Conservation (phyloP, 2,113 vertebrate species). For the Notothenia coriiceps region DNA sequence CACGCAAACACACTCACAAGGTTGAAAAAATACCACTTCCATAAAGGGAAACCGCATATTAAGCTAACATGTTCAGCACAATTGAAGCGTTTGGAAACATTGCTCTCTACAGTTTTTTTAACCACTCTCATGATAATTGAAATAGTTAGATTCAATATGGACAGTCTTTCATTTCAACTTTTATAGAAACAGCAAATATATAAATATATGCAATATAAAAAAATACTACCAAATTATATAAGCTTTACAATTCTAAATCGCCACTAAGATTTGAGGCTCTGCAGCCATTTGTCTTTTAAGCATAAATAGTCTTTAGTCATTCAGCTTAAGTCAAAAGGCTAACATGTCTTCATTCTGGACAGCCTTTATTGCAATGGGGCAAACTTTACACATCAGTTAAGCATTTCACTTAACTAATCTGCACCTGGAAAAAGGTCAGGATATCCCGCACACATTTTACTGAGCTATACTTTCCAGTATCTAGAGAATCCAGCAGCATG, state of each 20-base stretch:
- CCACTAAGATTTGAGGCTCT: not conserved
- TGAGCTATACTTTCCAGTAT: no score
- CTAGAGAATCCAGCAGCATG: not conserved
- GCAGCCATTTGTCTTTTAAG: not conserved
- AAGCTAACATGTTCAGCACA: not conserved
- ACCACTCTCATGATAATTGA: not conserved
- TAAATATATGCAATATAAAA: not conserved
- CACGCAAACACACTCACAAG: no score
- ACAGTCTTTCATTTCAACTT: not conserved
- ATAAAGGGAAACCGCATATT: not conserved
- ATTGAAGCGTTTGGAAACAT: not conserved
- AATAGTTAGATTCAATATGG: not conserved
- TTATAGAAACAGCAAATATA: not conserved
- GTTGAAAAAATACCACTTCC: no score
- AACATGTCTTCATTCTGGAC: not conserved
- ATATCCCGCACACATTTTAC: not conserved
- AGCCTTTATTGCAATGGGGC: conserved; percentile 16
- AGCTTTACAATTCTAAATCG: not conserved
- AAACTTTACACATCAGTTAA: conserved; percentile 12
- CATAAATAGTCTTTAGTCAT: not conserved
- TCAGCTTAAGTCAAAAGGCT: not conserved
- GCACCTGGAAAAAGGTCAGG: not conserved
- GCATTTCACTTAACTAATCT: not conserved
- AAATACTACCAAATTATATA: not conserved
- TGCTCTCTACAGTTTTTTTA: not conserved